Evolutionary conservation across 2,113 vertebrate genomes (phyloP), one percentile per base, ranked within the genome.

Genomic region (Murina feae): DNA sequence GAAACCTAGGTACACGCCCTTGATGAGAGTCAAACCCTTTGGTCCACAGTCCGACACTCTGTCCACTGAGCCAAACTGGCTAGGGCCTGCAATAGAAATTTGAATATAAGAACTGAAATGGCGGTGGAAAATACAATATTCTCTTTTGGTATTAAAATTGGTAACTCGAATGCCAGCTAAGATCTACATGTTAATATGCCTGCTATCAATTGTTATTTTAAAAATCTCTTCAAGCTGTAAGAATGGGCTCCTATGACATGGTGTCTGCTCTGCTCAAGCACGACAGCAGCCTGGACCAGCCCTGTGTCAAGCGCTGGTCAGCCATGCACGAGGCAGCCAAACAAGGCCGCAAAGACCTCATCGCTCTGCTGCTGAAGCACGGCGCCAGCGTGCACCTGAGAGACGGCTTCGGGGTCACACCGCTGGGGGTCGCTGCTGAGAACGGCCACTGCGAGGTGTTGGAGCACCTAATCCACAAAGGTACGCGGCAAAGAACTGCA

Each of bases 281-380:
- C 58, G 98, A 98, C 20, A 97, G 98, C 79, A 98, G 96, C 20
- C 98, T 99, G 90, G 98, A 99, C 95, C 98, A 99, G 95, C 98
- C 99, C 0, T 99, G 99, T 11, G 95, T 98, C 72, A 98, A 97
- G 63, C 97, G 93, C 51, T 99, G 99, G 99, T 99, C 98, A 0
- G 98, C 98, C 44, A 98, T 98, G 79, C 99, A 99, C 3, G 99
- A 99, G 98, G 99, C 99, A 28, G 99, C 98, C 37, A 99, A 99
- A 96, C 98, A 98, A 89, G 99, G 98, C n/a, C 98, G 96, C 75
- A 98, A 96, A 37, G 98, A 98, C 44, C 96, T 99, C 68, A 6
- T 98, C 60, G 97, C 97, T 85, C 95, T 99, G 97, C 98, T 99
- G 58, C 96, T 99, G 58, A 98, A 97, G 81, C 98, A 99, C 0